A percentile compares a stretch with the other conserved stretches of the same genome.
phyloP scores from a whole-genome alignment of 2,888 invertebrate genomes.

The Scaptomyza reducta region DNA sequence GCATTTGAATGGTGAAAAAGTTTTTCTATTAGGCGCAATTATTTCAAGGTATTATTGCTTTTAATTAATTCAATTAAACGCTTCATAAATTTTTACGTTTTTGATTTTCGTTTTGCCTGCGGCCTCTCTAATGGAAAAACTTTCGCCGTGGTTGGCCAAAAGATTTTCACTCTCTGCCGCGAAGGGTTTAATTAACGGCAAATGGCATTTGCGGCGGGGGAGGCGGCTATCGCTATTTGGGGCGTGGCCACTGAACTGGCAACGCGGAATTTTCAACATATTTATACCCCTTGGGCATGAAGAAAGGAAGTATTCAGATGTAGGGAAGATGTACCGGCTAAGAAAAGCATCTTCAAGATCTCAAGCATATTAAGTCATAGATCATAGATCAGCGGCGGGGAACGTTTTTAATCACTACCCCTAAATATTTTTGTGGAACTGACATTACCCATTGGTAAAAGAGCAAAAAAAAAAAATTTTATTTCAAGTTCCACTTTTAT shows the following conservation, averaged over 20 bases:
- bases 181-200: constrained; percentile 82
- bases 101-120: constrained; percentile 75
- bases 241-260: constrained; percentile 25
- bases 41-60: constrained; percentile 81
- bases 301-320: too few species aligned
- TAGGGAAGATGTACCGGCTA: too few species aligned
- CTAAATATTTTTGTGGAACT: too few species aligned
- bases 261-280: constrained; percentile 59
- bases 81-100: constrained; percentile 83
- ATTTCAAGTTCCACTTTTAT: too few species aligned
- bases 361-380: too few species aligned
- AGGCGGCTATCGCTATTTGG: background rate
- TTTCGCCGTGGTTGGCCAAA: constrained; percentile 67
- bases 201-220: constrained; percentile 25
- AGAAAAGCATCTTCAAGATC: too few species aligned
- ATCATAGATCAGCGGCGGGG: too few species aligned
- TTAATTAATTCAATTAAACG: constrained; percentile 84
- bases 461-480: too few species aligned
- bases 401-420: too few species aligned
- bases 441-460: too few species aligned
- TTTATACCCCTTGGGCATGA: constrained; percentile 4
- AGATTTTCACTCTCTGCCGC: constrained; percentile 40
- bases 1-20: constrained; percentile 58
- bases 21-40: constrained; percentile 79
- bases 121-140: constrained; percentile 79